Evolutionary conservation across 2,888 invertebrate species (phyloP), one percentile per base, ranked within the genome.

Genomic region (Maniola hyperantus): DNA sequence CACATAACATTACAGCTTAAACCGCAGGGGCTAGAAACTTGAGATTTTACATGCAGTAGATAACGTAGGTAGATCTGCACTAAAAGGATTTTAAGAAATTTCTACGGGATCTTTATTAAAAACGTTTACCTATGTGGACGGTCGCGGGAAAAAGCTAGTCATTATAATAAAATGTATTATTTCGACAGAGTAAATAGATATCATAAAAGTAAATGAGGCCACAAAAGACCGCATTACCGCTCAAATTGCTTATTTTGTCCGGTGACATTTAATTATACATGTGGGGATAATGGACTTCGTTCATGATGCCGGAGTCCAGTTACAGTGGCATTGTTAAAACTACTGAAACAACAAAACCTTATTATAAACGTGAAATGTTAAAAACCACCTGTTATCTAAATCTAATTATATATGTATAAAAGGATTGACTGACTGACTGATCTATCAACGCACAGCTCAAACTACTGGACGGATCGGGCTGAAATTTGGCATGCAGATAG

Each of bases 171-270:
- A 20, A 13, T 11, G 26, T 39, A 55, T 42, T 42, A 46, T 53
- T 42, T 62, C 53, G 26, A 64, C 68, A 71, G 66, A 69, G 69
- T 72, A 72, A 87, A 86, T 84, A 85, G 63, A 68, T 66, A 63
- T 63, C 54, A 63, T 68, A 68, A 87, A 87, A 85, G 82, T 81
- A 82, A 87, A 87, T 82, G 83, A 80, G 75, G 77, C 84, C 84
- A 82, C 87, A 85, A 87, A 88, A 84, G 86, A 85, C 85, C 83
- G 84, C 82, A 81, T 81, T 83, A 80, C 85, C 83, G 88, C 82
- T 83, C 83, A 88, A 88, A 89, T 89, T 87, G 88, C 89, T 89
- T 89, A 87, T 88, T 89, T 89, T 84, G 86, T 84, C 86, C 86
- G 80, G 74, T 72, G 73, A 75, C 75, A 77, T 79, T 89, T 89